phyloP scores from a whole-genome alignment of 2,888 invertebrate genomes.

The Drosophila prolongata region DNA sequence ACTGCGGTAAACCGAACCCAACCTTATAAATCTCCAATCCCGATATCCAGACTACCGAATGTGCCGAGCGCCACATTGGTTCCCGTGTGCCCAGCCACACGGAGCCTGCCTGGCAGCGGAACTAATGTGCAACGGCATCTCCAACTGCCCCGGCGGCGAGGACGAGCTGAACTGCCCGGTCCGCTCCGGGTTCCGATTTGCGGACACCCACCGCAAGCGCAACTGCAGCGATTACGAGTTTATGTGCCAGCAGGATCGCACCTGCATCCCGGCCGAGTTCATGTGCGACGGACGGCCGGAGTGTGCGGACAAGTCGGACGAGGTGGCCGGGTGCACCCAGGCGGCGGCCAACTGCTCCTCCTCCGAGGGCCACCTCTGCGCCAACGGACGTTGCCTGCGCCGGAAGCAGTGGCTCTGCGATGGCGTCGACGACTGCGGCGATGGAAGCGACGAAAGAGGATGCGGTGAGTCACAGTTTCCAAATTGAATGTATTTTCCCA shows the following conservation, averaged over 20 bases:
- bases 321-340: constrained; percentile 84
- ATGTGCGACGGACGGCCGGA: constrained; percentile 90
- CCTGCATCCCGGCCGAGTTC: constrained; percentile 88
- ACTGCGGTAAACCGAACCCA: constrained; percentile 4
- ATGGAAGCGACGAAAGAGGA: constrained; percentile 86
- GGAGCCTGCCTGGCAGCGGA: constrained; percentile 88
- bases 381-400: constrained; percentile 86
- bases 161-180: constrained; percentile 86
- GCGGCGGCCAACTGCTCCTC: constrained; percentile 85
- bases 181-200: constrained; percentile 29
- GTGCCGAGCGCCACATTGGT: constrained; percentile 83
- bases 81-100: constrained; percentile 83
- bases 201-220: constrained; percentile 38
- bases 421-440: constrained; percentile 86
- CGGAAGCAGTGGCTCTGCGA: constrained; percentile 86
- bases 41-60: constrained; percentile 70
- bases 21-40: constrained; percentile 5
- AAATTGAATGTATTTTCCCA: too few species aligned
- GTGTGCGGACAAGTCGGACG: constrained; percentile 91
- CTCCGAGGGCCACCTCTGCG: constrained; percentile 86
- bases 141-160: constrained; percentile 88
- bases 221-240: constrained; percentile 81
- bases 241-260: constrained; percentile 77
- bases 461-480: constrained; percentile 84
- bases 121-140: constrained; percentile 90